Evolutionary conservation across 2,797 vertebrate genomes (phyloP), one percentile per base, ranked within the genome.

Genomic region (Pseudochromis fuscus): DNA sequence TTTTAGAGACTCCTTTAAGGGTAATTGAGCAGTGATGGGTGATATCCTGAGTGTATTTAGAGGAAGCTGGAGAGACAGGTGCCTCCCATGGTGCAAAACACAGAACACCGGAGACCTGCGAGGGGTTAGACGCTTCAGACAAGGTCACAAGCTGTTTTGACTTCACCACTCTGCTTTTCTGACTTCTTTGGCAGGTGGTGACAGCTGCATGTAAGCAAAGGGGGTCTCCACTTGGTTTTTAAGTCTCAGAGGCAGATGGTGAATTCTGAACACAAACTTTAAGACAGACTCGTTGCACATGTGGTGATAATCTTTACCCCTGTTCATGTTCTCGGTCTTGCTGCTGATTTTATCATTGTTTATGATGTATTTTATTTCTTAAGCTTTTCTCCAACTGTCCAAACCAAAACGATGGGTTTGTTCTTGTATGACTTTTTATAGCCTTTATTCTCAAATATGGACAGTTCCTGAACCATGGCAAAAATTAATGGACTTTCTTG

Each of bases 101-200:
- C 78, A 72, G 74, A 70, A 50, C 83, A 70, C 74, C 7, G 10
- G 81, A 79, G 85, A 90, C 87, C 75, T 68, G 70, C 38, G 76
- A 23, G 78, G 59, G 88, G 89, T 86, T 86, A 83, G 84, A 81
- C 38, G 79, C 68, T 82, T 77, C 85, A 92, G 88, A 89, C 87
- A 56, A 90, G 91, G 83, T 88, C 91, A 88, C 19, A 45, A 58
- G 79, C 79, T 94, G 92, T 94, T 94, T 94, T 93, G 92, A 91
- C 89, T 93, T 86, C 80, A 46, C 67, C 70, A 35, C 84, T 88
- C 79, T 52, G 80, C 76, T 85, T 72, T 87, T 82, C 75, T 76
- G 81, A 56, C 60, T 60, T 59, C 79, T 91, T 79, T 85, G 81
- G 74, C 89, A 90, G 83, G 91, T 87, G 87, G 67, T 83, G 89